These are phyloP conservation scores for Neelides folsomi DNA, from an alignment of 2,888 invertebrate genomes.

Conservation along the genomic window DNA sequence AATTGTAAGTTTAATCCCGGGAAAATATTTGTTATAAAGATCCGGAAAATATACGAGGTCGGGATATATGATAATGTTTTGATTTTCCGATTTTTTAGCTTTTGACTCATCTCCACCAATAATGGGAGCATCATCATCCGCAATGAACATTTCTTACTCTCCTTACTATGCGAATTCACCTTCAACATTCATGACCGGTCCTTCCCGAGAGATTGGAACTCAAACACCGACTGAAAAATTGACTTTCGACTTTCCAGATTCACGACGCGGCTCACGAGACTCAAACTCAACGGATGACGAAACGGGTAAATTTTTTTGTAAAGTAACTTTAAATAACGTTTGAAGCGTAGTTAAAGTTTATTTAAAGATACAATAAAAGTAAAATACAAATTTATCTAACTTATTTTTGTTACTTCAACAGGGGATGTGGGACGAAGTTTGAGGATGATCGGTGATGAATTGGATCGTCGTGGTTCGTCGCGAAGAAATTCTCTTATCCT, in stretches of 20 bases:
- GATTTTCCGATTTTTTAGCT: not conserved
- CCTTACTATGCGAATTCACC: not conserved
- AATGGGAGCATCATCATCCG: not conserved
- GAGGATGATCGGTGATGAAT: constrained; percentile 4
- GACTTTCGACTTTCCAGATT: not conserved
- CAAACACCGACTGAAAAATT: constrained; percentile 2
- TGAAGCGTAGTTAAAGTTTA: not conserved
- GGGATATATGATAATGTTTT: too few species aligned
- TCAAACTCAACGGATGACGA: too few species aligned
- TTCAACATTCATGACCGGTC: not conserved
- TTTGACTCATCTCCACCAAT: not conserved
- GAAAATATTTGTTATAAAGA: too few species aligned
- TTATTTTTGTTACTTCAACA: too few species aligned
- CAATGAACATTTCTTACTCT: not conserved
- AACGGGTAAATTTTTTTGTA: not conserved
- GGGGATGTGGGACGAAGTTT: not conserved
- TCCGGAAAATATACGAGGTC: too few species aligned
- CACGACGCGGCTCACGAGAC: too few species aligned
- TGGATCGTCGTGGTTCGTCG: not conserved
- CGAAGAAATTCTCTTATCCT: not conserved
- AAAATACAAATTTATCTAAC: too few species aligned
- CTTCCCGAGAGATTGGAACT: not conserved
- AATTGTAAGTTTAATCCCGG: too few species aligned
- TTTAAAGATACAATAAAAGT: not conserved
- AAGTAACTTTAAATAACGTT: not conserved